Evolutionary conservation across 53 echinoderm and acorn worm species (phyloP).

Genomic region (Apostichopus leukothele): DNA sequence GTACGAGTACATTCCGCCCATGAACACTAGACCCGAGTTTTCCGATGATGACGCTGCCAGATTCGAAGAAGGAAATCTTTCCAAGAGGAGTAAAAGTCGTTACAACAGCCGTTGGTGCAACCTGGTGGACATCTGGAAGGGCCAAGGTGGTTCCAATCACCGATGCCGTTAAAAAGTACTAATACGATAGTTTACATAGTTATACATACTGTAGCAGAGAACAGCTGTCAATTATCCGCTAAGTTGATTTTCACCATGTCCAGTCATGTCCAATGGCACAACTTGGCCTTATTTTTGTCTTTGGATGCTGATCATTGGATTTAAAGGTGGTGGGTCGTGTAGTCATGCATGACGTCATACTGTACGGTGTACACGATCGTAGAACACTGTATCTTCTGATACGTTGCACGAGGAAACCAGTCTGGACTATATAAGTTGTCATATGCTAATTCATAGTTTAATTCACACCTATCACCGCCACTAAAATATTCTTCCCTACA

Average conservation of each 20-base stretch:
- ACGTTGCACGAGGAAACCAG: no score
- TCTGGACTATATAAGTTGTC: no score
- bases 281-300: constrained; percentile 39
- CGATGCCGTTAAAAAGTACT: constrained; percentile 20
- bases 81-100: constrained; percentile 34
- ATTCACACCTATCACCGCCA: neutral
- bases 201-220: constrained; percentile 5
- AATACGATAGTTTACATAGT: neutral
- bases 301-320: constrained; percentile 24
- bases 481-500: neutral
- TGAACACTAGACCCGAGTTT: constrained; percentile 26
- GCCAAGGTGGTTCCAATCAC: constrained; percentile 11
- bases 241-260: neutral
- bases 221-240: neutral
- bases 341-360: neutral
- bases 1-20: constrained; percentile 41
- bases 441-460: neutral
- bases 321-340: neutral
- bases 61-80: constrained; percentile 31
- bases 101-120: constrained; percentile 26
- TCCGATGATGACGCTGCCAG: neutral
- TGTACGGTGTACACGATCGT: no score
- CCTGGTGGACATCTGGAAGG: constrained; percentile 39
- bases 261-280: constrained; percentile 26
- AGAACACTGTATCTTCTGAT: no score